Evolutionary conservation across 2,888 invertebrate genomes (phyloP).

Genomic region (Eilema griseolum): DNA sequence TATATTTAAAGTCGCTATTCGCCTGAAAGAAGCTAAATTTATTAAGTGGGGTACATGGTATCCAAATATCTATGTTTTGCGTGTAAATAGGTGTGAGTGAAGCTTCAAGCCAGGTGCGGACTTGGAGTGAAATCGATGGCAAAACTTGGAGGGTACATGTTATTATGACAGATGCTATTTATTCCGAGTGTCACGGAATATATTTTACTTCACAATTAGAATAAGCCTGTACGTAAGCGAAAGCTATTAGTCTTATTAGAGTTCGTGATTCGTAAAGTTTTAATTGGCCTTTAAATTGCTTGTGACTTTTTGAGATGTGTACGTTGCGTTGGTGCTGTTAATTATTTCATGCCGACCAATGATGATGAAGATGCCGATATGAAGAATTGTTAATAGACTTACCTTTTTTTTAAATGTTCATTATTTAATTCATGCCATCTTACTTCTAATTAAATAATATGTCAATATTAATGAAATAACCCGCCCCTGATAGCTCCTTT

Average conservation of each 20-base stretch:
- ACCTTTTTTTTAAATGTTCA: too few relatives aligned
- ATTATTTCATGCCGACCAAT: neutral
- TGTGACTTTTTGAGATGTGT: slow-evolving; percentile 44
- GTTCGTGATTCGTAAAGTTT: slow-evolving; percentile 60
- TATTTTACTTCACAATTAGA: slow-evolving; percentile 67
- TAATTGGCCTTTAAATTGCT: slow-evolving; percentile 53
- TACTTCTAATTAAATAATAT: too few relatives aligned
- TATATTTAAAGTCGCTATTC: slow-evolving; percentile 58
- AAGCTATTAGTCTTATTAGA: slow-evolving; percentile 64
- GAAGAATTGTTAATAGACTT: neutral
- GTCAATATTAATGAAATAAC: too few relatives aligned
- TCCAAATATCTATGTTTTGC: slow-evolving; percentile 84
- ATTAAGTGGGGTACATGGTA: slow-evolving; percentile 73
- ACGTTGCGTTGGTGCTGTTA: slow-evolving; percentile 8
- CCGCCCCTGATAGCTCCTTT: too few relatives aligned
- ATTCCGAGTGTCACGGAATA: slow-evolving; percentile 69
- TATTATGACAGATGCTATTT: slow-evolving; percentile 84
- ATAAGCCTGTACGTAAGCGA: slow-evolving; percentile 61
- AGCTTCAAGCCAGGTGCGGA: slow-evolving; percentile 83
- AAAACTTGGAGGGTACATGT: slow-evolving; percentile 76
- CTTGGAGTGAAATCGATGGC: slow-evolving; percentile 77
- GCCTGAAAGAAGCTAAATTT: slow-evolving; percentile 47
- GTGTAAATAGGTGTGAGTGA: slow-evolving; percentile 83
- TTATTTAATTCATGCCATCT: too few relatives aligned
- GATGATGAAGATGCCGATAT: neutral